phyloP scores from a whole-genome alignment of 2,113 vertebrate species.

The Dasyornis broadbenti region DNA sequence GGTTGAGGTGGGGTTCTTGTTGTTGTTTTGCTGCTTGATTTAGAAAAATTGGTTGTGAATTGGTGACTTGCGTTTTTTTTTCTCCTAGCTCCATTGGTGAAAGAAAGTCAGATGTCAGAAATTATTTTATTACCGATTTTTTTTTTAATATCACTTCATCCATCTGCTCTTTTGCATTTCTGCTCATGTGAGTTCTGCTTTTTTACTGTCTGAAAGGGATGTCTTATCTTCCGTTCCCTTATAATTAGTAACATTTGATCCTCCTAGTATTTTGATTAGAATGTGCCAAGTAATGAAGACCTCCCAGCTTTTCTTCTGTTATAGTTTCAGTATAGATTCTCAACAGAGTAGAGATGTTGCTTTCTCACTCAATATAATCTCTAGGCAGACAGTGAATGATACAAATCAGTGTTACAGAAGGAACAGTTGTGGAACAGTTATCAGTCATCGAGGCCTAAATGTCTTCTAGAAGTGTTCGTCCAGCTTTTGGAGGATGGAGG shows the following conservation, averaged over 20 bases:
- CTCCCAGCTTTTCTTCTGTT: neutral
- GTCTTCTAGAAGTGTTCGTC: neutral
- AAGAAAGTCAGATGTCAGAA: neutral
- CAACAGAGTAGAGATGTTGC: neutral
- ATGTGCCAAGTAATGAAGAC: neutral
- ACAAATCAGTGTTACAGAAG: neutral
- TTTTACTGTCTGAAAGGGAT: neutral
- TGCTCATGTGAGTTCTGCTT: neutral
- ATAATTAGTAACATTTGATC: neutral
- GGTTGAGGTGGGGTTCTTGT: neutral
- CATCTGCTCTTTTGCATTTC: neutral
- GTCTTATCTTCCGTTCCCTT: neutral
- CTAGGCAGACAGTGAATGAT: neutral
- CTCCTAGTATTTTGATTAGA: neutral
- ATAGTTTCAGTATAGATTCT: neutral
- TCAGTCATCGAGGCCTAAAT: neutral
- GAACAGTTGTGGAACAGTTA: neutral
- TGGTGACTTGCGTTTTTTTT: neutral
- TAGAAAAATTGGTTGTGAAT: neutral
- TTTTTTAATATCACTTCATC: neutral
- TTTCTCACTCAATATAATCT: neutral
- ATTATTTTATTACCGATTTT: neutral
- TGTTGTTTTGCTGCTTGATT: neutral
- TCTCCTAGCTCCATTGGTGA: neutral
- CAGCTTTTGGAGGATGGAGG: neutral